Evolutionary conservation across 2,888 invertebrate species (phyloP), one percentile per base, ranked within the genome.

Genomic region (Loripinus fragilis): DNA sequence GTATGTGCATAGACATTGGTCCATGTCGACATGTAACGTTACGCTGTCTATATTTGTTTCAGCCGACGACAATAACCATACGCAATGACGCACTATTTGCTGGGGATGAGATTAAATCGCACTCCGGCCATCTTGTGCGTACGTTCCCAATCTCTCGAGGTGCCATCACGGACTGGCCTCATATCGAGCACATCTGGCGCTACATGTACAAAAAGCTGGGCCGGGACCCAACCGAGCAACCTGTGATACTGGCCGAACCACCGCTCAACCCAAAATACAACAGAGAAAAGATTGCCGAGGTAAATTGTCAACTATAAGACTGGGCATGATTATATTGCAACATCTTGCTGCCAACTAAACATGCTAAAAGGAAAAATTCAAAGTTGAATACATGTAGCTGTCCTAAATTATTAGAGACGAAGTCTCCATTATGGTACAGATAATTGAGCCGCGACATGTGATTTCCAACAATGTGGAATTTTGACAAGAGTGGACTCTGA

Each of bases 111-210:
- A n/a, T 74, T 25, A 55, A 25, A 12, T 30, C 38, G 33, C 69
- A 68, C 35, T 70, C 45, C 35, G 71, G 78, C 30, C 78, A 78
- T 64, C 66, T 78, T 17, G 38, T 74, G 15, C 70, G 65, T 33
- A 74, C 74, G 23, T 67, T 42, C 42, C 78, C 78, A 0, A 65
- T 78, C 42, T 78, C 78, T 70, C 78, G 78, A 71, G 79, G 79
- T 75, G 50, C 48, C 1, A 65, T 79, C 5, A 50, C 28, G 33
- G 73, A 79, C 68, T 75, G 79, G 75, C 30, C 55, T 10, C 72
- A 72, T 17, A 79, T 76, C 71, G 75, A 76, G 23, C 60, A 20
- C 28, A 72, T 79, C 8, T 25, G 75, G 50, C 33, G 50, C 8
- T 48, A 68, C 35, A 65, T 79, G 20, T 79, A 76, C 38, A 64